phyloP scores from a whole-genome alignment of 2,888 invertebrate species.

The Drosophila koepferae region DNA sequence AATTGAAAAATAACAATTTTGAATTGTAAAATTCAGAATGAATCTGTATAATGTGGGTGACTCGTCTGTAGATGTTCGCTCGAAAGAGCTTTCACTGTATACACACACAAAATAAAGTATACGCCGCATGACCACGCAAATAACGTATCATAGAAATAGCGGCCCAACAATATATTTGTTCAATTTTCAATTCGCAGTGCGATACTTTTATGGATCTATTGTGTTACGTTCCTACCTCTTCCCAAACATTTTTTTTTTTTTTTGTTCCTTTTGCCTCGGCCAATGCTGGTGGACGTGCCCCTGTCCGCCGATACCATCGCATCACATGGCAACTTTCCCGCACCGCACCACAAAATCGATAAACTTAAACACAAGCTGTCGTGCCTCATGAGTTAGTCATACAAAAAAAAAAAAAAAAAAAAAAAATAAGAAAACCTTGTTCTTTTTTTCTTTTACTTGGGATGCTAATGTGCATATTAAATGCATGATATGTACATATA shows the following conservation, averaged over 20 bases:
- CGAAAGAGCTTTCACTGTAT: conserved; percentile 12
- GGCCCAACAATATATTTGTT: conserved; percentile 6
- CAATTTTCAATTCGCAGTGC: conserved; percentile 4
- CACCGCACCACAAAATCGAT: conserved; percentile 73
- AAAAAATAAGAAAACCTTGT: background rate
- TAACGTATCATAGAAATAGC: conserved; percentile 14
- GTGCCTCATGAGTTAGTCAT: conserved; percentile 62
- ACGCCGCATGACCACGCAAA: conserved; percentile 16
- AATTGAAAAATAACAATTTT: background rate
- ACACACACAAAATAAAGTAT: conserved; percentile 26
- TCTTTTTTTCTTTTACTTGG: background rate
- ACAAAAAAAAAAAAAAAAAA: conserved; percentile 30
- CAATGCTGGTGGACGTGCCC: conserved; percentile 15
- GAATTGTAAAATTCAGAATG: background rate
- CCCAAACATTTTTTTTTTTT: background rate
- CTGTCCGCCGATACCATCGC: conserved; percentile 21
- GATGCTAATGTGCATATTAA: conserved; percentile 5
- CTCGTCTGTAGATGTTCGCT: conserved; percentile 1
- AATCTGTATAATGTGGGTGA: background rate
- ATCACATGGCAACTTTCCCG: conserved; percentile 71
- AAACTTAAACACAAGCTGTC: conserved; percentile 55
- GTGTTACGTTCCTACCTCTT: conserved; percentile 10
- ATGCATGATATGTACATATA: background rate
- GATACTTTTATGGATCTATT: conserved; percentile 6
- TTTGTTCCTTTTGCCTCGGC: conserved; percentile 3